Evolutionary conservation across 2,113 vertebrate genomes (phyloP).

Genomic region (Petroica traversi): DNA sequence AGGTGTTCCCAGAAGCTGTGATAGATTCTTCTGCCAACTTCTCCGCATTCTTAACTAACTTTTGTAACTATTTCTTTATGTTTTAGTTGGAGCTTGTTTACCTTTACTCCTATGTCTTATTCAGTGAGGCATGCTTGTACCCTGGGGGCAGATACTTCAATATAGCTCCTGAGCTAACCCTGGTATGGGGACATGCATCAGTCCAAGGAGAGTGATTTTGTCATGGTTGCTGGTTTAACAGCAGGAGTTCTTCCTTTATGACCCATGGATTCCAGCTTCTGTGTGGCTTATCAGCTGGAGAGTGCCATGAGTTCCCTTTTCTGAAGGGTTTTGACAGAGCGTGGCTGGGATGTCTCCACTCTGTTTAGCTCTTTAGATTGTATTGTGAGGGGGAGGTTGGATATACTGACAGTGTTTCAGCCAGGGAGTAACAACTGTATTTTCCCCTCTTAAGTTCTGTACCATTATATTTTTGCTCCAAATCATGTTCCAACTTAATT

Average conservation of each 20-base stretch:
- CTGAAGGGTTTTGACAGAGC: background rate
- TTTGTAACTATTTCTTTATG: background rate
- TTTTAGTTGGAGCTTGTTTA: background rate
- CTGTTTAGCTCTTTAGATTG: fast-evolving
- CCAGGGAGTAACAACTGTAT: background rate
- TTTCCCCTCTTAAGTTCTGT: background rate
- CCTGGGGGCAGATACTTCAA: background rate
- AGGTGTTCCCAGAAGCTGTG: background rate
- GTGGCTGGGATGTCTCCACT: background rate
- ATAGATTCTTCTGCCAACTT: background rate
- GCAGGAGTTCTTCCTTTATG: background rate
- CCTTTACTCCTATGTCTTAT: background rate
- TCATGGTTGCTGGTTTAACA: background rate
- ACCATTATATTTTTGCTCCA: background rate
- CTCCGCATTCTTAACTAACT: background rate
- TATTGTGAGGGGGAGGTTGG: background rate
- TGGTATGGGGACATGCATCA: background rate
- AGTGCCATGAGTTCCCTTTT: background rate
- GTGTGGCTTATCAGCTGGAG: background rate
- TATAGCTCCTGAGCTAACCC: background rate
- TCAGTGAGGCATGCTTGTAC: background rate
- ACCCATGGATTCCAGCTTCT: background rate
- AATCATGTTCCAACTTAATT: background rate
- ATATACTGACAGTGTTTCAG: background rate
- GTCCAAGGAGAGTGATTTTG: background rate